Evolutionary conservation across 2,113 vertebrate genomes (phyloP), one percentile per base, ranked within the genome.

Genomic region (Dascyllus trimaculatus): DNA sequence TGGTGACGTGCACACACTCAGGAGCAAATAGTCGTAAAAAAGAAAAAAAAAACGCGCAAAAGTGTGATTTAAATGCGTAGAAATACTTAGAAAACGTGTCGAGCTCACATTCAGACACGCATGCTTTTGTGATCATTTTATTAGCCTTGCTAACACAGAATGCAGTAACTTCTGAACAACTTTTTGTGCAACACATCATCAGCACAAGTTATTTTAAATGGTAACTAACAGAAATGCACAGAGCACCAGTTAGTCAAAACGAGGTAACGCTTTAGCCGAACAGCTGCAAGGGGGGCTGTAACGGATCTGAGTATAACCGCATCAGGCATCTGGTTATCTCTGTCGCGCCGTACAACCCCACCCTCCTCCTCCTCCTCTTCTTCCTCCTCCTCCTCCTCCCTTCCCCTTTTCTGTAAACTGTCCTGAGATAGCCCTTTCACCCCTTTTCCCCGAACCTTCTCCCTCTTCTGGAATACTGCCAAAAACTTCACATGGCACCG

Each of bases 381-480:
- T 43, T 57, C 56, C 29, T 51, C n/a, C 58, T 46, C 46, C 10
- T 7, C 22, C 4, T 43, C 26, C 26, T 57, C 66, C 14, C 3
- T n/a, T n/a, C n/a, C 25, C 49, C 46, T 25, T 69, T 62, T 67
- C 57, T 84, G 73, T 88, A 82, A 84, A 68, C 70, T 68, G 51
- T 81, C 78, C 25, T 45, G 38, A 88, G 49, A 61, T 15, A 48
- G 48, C 52, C 54, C n/a, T 45, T 64, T 64, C 14, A 64, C 19
- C 72, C 26, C 11, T 19, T 43, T 10, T 29, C 26, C 66, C 78
- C 63, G 45, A 74, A 71, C 80, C 62, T 49, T 52, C 38, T 70
- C 56, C 65, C 67, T 58, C 48, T 49, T 81, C 93, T 94, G 92
- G 92, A 93, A 94, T 93, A 94, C 93, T 91, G 88, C 59, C 76